phyloP scores from a whole-genome alignment of 2,113 vertebrate species.

The Calidris pugnax region DNA sequence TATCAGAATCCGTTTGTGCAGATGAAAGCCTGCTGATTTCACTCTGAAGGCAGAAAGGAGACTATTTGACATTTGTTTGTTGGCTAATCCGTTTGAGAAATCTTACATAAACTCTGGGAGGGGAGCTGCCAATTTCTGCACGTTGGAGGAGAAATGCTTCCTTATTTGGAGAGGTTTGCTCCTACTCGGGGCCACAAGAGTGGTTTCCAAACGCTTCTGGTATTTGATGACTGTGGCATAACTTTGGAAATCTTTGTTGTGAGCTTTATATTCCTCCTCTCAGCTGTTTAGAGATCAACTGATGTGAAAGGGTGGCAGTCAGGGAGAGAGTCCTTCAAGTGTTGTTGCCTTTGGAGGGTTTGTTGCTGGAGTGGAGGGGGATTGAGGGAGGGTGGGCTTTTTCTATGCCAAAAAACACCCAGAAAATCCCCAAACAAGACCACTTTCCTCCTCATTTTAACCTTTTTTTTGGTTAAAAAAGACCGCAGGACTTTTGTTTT shows the following conservation, averaged over 20 bases:
- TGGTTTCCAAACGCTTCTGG: constrained; percentile 43
- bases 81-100: constrained; percentile 50
- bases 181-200: constrained; percentile 3
- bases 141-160: constrained; percentile 30
- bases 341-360: not conserved
- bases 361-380: not conserved
- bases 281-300: not conserved
- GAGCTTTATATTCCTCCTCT: not conserved
- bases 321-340: not conserved
- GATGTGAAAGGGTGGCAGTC: not conserved
- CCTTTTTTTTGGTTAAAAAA: too few relatives aligned
- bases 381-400: not conserved
- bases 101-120: constrained; percentile 38
- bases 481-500: not conserved
- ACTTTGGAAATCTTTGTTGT: constrained; percentile 14
- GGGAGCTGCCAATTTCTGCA: constrained; percentile 56
- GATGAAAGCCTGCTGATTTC: not conserved
- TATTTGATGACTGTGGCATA: constrained; percentile 60
- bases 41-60: not conserved
- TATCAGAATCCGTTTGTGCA: not conserved
- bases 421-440: not conserved
- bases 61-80: constrained; percentile 38
- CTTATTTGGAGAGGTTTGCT: constrained; percentile 64
- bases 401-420: not conserved
- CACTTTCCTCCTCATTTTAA: not conserved